phyloP scores from a whole-genome alignment of 2,888 invertebrate genomes.

The Onchidella celtica region DNA sequence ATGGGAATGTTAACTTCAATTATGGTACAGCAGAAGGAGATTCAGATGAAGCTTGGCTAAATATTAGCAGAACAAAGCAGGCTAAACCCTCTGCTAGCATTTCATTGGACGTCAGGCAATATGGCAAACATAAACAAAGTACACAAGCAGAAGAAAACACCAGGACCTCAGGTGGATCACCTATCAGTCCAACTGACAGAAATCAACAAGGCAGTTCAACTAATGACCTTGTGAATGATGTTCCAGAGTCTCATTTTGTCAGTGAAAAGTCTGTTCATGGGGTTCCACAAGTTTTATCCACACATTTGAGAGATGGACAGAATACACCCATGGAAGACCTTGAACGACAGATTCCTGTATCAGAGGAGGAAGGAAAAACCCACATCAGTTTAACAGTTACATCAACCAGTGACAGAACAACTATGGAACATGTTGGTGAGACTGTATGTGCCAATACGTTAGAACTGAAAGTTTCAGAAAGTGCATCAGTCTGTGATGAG shows the following conservation, averaged over 20 bases:
- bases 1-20: constrained; percentile 81
- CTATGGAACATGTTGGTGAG: too few species aligned
- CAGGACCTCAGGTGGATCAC: too few species aligned
- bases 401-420: neutral
- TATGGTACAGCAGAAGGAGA: constrained; percentile 67
- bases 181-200: too few species aligned
- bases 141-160: neutral
- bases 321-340: neutral
- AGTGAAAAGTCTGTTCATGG: neutral
- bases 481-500: neutral
- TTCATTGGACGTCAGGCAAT: neutral
- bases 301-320: neutral
- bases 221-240: neutral
- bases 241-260: neutral
- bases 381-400: neutral
- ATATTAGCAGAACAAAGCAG: neutral
- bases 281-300: neutral
- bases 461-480: neutral
- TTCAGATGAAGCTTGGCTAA: neutral
- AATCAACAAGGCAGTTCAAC: too few species aligned
- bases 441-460: neutral
- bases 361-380: neutral
- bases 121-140: neutral
- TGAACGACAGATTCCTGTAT: too few species aligned
- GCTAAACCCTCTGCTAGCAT: neutral